Conservation (phyloP, 2,113 vertebrate species). For the Clinocottus analis region DNA sequence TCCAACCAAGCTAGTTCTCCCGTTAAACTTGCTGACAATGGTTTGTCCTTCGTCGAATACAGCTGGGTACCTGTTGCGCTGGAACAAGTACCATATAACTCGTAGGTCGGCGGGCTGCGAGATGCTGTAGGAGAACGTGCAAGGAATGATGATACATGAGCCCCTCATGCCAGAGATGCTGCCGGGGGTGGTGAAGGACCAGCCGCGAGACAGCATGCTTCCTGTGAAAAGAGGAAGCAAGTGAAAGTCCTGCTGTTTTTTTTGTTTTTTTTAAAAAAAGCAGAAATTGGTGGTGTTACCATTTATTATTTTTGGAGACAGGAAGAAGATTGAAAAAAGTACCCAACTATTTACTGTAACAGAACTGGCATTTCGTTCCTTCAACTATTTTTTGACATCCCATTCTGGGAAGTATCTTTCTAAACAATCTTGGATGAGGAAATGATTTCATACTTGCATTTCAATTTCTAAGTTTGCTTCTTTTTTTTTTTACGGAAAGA, state of each 20-base stretch:
- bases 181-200: conserved; percentile 69
- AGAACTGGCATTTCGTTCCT: background rate
- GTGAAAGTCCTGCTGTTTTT: conserved; percentile 2
- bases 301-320: background rate
- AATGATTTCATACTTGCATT: background rate
- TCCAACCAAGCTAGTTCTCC: conserved; percentile 55
- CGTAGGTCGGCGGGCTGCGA: conserved; percentile 31
- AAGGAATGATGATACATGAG: conserved; percentile 73
- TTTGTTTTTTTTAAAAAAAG: too few species aligned
- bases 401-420: background rate
- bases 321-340: background rate
- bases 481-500: background rate
- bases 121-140: conserved; percentile 59
- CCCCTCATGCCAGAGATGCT: conserved; percentile 67
- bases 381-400: background rate
- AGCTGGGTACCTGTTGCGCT: conserved; percentile 16
- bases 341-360: background rate
- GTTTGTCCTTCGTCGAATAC: conserved; percentile 33
- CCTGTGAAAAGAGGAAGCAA: conserved; percentile 48
- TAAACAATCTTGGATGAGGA: background rate
- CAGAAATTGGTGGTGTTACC: background rate
- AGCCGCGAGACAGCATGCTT: conserved; percentile 60
- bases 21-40: conserved; percentile 35
- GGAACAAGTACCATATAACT: conserved; percentile 65
- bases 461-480: background rate